Conservation (phyloP, 2,797 vertebrate genomes). For the Hemitrygon akajei region DNA sequence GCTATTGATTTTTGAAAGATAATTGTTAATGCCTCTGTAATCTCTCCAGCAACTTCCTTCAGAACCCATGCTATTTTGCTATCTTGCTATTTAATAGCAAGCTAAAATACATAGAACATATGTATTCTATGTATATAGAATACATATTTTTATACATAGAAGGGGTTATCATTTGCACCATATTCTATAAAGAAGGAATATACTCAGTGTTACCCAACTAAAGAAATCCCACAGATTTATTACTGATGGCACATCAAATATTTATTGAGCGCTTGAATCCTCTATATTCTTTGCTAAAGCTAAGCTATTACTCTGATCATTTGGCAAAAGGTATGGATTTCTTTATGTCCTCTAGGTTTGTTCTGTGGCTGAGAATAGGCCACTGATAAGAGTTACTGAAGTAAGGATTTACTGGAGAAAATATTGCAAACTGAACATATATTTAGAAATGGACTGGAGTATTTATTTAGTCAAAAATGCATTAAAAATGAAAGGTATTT, state of each 20-base stretch:
- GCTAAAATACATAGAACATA: slow-evolving; percentile 9
- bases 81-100: background rate
- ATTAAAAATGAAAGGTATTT: background rate
- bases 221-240: slow-evolving; percentile 9
- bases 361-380: background rate
- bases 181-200: background rate
- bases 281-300: background rate
- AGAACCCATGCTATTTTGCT: no score
- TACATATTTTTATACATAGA: no score
- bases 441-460: background rate
- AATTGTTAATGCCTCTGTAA: no score
- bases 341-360: background rate
- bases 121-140: no score
- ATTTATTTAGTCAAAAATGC: background rate
- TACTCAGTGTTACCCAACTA: background rate
- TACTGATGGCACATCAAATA: background rate
- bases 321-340: background rate
- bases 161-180: background rate
- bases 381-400: background rate
- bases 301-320: background rate
- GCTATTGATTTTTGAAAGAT: no score
- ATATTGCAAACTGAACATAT: slow-evolving; percentile 22
- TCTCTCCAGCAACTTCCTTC: no score
- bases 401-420: background rate
- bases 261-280: background rate